phyloP scores from a whole-genome alignment of 2,888 invertebrate species.

The Furcula furcula region DNA sequence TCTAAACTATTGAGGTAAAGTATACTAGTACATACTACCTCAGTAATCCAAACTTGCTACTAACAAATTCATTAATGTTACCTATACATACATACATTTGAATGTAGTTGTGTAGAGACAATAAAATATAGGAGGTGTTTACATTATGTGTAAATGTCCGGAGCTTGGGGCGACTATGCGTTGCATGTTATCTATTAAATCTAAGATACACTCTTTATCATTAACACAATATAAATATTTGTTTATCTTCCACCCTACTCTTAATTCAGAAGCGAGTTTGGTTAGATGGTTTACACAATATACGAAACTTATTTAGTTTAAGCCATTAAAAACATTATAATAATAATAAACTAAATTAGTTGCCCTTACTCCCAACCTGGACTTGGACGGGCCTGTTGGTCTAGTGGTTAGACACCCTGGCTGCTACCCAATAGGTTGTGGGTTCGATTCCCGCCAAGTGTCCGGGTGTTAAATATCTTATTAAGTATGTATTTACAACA shows the following conservation, averaged over 20 bases:
- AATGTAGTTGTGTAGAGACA: conserved; percentile 16
- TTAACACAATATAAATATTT: conserved; percentile 75
- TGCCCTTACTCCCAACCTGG: no score
- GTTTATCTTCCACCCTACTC: conserved; percentile 53
- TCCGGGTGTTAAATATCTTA: no score
- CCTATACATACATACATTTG: conserved; percentile 1
- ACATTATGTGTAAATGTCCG: conserved; percentile 18
- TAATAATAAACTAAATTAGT: no score
- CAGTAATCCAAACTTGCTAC: no score
- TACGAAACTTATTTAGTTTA: not conserved
- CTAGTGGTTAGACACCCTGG: no score
- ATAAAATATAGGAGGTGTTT: conserved; percentile 18
- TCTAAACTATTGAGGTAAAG: no score
- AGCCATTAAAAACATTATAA: not conserved
- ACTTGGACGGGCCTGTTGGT: no score
- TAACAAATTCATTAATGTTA: conserved; percentile 10
- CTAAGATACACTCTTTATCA: conserved; percentile 62
- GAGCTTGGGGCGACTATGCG: conserved; percentile 43
- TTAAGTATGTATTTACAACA: no score
- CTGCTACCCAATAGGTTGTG: no score
- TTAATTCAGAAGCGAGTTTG: conserved; percentile 64
- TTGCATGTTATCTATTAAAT: conserved; percentile 63
- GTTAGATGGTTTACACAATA: conserved; percentile 36
- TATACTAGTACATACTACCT: no score
- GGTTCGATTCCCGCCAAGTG: no score